phyloP scores from a whole-genome alignment of 2,888 invertebrate species.

The Oasisia sp. region DNA sequence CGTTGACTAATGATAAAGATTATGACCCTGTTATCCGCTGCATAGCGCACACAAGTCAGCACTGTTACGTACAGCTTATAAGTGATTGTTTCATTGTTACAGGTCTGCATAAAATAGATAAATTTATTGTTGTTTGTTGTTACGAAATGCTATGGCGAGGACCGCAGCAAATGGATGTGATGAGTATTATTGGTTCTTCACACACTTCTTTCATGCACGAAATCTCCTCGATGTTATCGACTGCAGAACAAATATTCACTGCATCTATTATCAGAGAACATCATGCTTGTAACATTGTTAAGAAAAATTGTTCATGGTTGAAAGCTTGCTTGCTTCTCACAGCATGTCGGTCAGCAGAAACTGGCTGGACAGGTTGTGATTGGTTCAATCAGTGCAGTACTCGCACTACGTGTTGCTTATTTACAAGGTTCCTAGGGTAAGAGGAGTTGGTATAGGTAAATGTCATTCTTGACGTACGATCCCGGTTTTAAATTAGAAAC shows the following conservation, averaged over 20 bases:
- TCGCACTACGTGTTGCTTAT: neutral
- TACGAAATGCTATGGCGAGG: neutral
- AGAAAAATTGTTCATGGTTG: neutral
- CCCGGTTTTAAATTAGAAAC: constrained; percentile 4
- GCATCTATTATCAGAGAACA: neutral
- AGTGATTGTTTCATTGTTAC: constrained; percentile 7
- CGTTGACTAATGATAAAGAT: neutral
- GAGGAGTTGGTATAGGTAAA: neutral
- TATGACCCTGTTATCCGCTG: neutral
- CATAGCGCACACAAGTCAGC: neutral
- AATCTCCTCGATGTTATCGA: constrained; percentile 1
- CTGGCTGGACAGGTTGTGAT: neutral
- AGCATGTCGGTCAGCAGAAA: constrained; percentile 4
- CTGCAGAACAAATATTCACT: neutral
- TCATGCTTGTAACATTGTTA: neutral
- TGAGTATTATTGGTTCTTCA: constrained; percentile 10
- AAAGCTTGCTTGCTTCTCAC: neutral
- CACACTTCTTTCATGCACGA: constrained; percentile 9
- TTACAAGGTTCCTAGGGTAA: neutral
- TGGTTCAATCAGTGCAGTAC: neutral
- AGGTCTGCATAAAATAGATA: neutral
- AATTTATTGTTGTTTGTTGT: constrained; percentile 13
- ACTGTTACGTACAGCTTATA: neutral
- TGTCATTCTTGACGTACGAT: neutral
- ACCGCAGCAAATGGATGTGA: constrained; percentile 1